Evolutionary conservation across 92 coral and sea anemone species (phyloP).

Genomic region (Muricea muricata): DNA sequence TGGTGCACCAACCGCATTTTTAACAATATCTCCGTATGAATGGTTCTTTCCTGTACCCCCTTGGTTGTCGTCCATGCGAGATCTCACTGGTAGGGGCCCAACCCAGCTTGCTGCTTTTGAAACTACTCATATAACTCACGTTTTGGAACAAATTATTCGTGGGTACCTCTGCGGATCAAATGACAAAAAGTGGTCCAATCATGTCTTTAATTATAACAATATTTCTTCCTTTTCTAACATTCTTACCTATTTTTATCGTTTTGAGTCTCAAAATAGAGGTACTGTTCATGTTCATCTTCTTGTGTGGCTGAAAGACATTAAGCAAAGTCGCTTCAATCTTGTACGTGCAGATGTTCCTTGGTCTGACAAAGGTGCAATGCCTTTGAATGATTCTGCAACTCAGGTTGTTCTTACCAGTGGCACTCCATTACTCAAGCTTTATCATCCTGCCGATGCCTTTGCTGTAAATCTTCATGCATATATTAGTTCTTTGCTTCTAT

Average conservation of each 20-base stretch:
- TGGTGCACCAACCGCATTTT: constrained; percentile 12
- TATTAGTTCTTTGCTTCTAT: background rate
- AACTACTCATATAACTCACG: constrained; percentile 6
- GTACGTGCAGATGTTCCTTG: constrained; percentile 9
- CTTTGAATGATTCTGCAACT: background rate
- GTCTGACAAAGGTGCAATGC: background rate
- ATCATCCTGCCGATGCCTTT: too few relatives aligned
- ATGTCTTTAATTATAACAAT: constrained; percentile 19
- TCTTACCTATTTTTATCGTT: constrained; percentile 46
- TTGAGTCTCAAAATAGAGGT: constrained; percentile 53
- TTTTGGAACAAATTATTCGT: constrained; percentile 6
- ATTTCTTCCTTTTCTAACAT: background rate
- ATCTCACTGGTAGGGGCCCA: constrained; percentile 22
- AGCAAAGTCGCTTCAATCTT: background rate
- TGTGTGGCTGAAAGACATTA: constrained; percentile 40
- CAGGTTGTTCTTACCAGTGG: background rate
- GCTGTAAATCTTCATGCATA: background rate
- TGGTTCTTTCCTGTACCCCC: constrained; percentile 30
- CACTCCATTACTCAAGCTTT: background rate
- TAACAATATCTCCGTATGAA: constrained; percentile 10
- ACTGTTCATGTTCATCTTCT: constrained; percentile 47
- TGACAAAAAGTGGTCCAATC: constrained; percentile 15
- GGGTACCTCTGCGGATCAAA: constrained; percentile 40
- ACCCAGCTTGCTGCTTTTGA: constrained; percentile 11
- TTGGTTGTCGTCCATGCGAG: background rate